Evolutionary conservation across 2,797 vertebrate species (phyloP).

Genomic region (Anisognathus igniventris): DNA sequence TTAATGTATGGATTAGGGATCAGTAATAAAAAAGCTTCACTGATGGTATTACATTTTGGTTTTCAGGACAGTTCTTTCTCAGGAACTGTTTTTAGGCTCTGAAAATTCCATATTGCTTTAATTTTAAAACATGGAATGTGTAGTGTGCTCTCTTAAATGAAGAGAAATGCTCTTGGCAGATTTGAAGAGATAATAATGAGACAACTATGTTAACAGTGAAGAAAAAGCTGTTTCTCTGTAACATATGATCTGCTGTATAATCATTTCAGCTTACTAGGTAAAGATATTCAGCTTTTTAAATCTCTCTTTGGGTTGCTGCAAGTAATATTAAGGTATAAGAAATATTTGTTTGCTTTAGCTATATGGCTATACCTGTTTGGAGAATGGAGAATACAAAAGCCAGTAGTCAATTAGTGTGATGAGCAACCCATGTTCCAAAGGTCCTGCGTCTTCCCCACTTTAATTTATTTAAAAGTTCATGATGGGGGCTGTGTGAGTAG

Average conservation of each 20-base stretch:
- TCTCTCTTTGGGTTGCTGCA: background rate
- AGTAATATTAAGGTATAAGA: background rate
- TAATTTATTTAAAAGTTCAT: conserved; percentile 27
- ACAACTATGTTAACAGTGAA: background rate
- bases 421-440: background rate
- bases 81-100: background rate
- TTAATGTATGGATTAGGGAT: background rate
- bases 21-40: background rate
- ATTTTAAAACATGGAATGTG: background rate
- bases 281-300: background rate
- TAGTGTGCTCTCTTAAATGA: background rate
- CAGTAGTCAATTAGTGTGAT: background rate
- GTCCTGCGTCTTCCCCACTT: background rate
- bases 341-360: background rate
- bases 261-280: background rate
- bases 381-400: background rate
- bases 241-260: background rate
- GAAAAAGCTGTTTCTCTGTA: background rate
- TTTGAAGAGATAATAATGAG: background rate
- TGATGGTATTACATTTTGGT: background rate
- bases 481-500: background rate
- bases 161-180: background rate
- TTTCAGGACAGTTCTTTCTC: background rate
- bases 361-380: background rate
- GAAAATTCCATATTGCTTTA: background rate